Evolutionary conservation across 1,140 invertebrate genomes (phyloP).

Genomic region (Magallana gigas): DNA sequence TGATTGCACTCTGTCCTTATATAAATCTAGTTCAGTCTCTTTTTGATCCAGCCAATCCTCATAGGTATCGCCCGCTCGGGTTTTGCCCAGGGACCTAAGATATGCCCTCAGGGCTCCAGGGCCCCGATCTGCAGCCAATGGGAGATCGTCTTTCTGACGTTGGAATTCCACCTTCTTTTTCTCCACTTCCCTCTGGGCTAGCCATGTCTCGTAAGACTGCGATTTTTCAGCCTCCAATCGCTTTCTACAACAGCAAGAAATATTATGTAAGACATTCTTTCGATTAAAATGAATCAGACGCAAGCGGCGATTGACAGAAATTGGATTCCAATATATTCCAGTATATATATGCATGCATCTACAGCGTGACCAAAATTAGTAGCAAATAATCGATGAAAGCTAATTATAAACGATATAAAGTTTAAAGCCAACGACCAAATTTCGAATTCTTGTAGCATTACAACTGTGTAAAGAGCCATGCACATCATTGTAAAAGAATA

Average conservation of each 20-base stretch:
- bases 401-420: background rate
- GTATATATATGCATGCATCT: background rate
- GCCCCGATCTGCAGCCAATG: conserved; percentile 34
- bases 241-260: conserved; percentile 54
- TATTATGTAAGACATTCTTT: too few species aligned
- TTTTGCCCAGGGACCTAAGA: conserved; percentile 64
- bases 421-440: background rate
- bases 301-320: background rate
- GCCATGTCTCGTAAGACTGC: conserved; percentile 67
- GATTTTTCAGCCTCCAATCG: conserved; percentile 63
- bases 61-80: conserved; percentile 62
- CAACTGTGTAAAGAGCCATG: background rate
- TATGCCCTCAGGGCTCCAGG: conserved; percentile 66
- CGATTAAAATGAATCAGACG: background rate
- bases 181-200: conserved; percentile 64
- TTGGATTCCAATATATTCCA: background rate
- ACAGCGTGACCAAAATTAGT: background rate
- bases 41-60: conserved; percentile 71
- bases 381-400: background rate
- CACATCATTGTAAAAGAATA: background rate
- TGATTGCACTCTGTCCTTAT: conserved; percentile 15
- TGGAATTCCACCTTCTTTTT: conserved; percentile 57
- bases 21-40: conserved; percentile 61
- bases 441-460: background rate
- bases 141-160: conserved; percentile 33